Percentiles rank a stretch among this genome's conserved stretches.
Conservation (phyloP, 2,797 vertebrate genomes). For the Lepilemur septentrionalis region DNA sequence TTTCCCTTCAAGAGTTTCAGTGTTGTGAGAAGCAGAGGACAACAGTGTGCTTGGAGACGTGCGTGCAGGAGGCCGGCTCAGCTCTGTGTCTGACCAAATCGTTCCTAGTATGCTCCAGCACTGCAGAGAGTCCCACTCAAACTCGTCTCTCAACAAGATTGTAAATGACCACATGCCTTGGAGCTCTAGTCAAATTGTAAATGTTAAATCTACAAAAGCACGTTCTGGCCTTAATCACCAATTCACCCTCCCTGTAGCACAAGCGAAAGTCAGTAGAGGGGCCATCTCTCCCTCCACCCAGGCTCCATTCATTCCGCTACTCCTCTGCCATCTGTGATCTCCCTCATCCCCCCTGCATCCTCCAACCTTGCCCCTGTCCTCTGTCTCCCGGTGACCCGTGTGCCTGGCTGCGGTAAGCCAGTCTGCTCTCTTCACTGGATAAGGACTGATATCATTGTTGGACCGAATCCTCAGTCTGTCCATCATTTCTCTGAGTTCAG, state of each 20-base stretch:
- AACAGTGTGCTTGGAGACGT: not conserved
- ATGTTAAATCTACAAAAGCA: not conserved
- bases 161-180: not conserved
- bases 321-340: not conserved
- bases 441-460: slow-evolving; percentile 6
- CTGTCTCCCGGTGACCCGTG: not conserved
- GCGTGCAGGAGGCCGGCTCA: not conserved
- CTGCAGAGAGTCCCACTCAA: not conserved
- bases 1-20: not conserved
- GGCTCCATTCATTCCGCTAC: not conserved
- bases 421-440: not conserved
- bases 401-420: not conserved
- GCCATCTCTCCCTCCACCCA: not conserved
- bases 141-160: not conserved
- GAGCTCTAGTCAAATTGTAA: not conserved
- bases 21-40: not conserved
- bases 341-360: not conserved
- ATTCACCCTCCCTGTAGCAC: not conserved
- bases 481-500: slow-evolving; percentile 4
- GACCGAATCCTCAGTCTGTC: not conserved
- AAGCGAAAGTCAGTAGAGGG: not conserved
- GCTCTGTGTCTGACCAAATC: not conserved
- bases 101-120: not conserved
- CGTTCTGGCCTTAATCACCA: not conserved
- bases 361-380: not conserved